Evolutionary conservation across 2,888 invertebrate genomes (phyloP).

Genomic region (Tromatobia lineatoria): DNA sequence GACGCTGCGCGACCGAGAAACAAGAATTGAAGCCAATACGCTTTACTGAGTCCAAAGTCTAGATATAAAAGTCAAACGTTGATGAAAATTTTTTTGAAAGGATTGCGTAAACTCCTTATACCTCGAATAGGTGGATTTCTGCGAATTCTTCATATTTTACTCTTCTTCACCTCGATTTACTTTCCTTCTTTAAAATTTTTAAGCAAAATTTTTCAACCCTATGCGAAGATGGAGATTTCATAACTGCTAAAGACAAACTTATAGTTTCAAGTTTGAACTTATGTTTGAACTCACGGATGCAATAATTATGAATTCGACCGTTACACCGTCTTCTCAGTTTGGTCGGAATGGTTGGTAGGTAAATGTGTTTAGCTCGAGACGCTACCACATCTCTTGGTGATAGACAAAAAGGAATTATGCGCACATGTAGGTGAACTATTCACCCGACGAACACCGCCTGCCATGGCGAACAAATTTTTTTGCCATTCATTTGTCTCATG

Average conservation of each 20-base stretch:
- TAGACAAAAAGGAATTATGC: background rate
- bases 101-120: constrained; percentile 37
- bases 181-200: background rate
- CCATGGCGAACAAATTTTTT: background rate
- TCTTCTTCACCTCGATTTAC: background rate
- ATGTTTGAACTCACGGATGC: too few species aligned
- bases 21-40: background rate
- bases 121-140: constrained; percentile 33
- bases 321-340: background rate
- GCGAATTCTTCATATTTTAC: background rate
- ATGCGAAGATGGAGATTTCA: too few species aligned
- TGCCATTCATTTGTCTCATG: background rate
- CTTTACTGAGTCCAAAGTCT: constrained; percentile 13
- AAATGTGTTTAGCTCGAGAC: too few species aligned
- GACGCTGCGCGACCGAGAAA: background rate
- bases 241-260: background rate
- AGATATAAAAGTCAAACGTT: constrained; percentile 69
- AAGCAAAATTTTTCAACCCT: too few species aligned
- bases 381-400: background rate
- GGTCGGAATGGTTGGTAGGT: too few species aligned
- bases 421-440: background rate
- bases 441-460: background rate
- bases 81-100: constrained; percentile 54
- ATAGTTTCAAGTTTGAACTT: too few species aligned
- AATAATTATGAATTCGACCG: too few species aligned